These are phyloP conservation scores for Aldrovandia affinis DNA, from an alignment of 2,797 vertebrate genomes.

Conservation along the genomic window DNA sequence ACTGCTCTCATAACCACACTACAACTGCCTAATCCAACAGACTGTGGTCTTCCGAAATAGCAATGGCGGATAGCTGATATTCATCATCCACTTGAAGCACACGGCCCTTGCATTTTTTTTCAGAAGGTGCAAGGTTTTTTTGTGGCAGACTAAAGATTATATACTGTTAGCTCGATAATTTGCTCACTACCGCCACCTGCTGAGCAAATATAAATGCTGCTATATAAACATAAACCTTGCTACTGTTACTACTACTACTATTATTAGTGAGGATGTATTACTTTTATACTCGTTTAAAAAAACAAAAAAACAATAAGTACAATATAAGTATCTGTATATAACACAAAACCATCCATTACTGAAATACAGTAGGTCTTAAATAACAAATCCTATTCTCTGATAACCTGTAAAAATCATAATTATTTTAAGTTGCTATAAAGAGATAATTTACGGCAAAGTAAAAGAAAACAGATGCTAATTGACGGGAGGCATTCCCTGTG, in stretches of 20 bases:
- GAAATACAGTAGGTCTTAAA: background rate
- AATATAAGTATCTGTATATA: too few species aligned
- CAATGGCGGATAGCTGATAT: background rate
- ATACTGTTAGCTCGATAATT: background rate
- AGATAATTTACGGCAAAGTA: background rate
- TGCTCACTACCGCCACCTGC: conserved; percentile 17
- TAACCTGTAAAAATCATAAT: background rate
- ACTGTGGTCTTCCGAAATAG: background rate
- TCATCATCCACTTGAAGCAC: background rate
- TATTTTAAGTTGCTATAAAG: too few species aligned
- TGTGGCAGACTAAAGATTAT: background rate
- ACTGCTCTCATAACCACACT: too few species aligned
- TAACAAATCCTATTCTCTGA: background rate
- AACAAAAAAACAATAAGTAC: too few species aligned
- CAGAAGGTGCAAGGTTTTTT: background rate
- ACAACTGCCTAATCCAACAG: background rate
- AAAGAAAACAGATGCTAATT: background rate
- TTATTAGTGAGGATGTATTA: background rate
- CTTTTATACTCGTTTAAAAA: background rate
- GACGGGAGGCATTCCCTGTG: background rate
- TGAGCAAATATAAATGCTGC: background rate
- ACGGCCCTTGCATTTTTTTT: background rate
- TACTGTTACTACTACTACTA: background rate
- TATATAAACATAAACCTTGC: too few species aligned
- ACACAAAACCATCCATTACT: too few species aligned